Evolutionary conservation across 2,888 invertebrate genomes (phyloP), one percentile per base, ranked within the genome.

Genomic region (Azorinus chamasolen): DNA sequence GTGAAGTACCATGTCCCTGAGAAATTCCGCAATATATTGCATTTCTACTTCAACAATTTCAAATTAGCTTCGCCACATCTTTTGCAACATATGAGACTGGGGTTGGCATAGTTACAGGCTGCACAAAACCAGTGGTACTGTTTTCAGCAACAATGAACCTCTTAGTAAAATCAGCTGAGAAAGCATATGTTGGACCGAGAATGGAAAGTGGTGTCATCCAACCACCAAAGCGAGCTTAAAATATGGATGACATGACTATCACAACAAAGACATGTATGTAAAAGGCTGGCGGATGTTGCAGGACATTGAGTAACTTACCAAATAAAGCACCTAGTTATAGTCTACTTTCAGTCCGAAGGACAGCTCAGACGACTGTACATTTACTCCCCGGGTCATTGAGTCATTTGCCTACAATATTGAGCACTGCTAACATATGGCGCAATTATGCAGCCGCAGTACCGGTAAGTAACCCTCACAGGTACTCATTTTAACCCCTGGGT

Each of bases 171-270:
- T 41, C 41, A 41, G 41, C 16, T 12, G 16, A 41, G 16, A 41
- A 41, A 14, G 16, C 41, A 41, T 41, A 10, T 16, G 16, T 12
- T 12, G 41, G 54, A 14, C 53, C 53, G 6, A 51, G 8, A n/a
- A 51, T 51, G 53, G 25, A 22, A 22, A 51, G 24, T 16, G 53
- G 53, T 8, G 25, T 51, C 6, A n/a, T 51, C 5, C 66, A 66
- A 20, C 66, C 39, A 18, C 70, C 54, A 41, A 50, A 41, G 12
- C 68, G 54, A 18, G 70, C 54, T 12, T 70, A n/a, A n/a, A n/a
- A 54, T 46, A 46, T 70, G 70, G 62, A 70, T 53, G 48, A 63
- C 41, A 54, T 32, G 41, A 16, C 41, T 16, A 41, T 41, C 41
- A 41, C 41, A 8, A 41, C 41, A 8, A 41, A 41, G 16, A 43